phyloP scores from a whole-genome alignment of 1,140 invertebrate genomes.

The Cotesia typhae region DNA sequence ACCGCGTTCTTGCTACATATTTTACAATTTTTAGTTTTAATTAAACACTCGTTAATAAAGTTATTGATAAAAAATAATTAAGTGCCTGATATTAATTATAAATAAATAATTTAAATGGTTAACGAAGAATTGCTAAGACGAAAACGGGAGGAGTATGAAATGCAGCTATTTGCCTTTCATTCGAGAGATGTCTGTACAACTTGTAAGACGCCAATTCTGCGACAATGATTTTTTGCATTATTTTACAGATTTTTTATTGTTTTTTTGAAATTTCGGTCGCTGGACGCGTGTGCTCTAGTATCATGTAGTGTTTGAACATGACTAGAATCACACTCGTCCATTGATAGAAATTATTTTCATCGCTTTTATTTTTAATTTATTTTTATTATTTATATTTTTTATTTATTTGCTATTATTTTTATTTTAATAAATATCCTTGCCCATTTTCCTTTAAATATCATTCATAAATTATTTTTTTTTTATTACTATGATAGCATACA shows the following conservation, averaged over 20 bases:
- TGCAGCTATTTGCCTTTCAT: conserved; percentile 59
- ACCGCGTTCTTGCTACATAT: background rate
- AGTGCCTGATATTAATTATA: background rate
- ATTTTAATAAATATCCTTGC: conserved; percentile 30
- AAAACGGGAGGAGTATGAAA: conserved; percentile 58
- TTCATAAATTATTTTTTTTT: conserved; percentile 20
- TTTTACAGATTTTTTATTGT: conserved; percentile 25
- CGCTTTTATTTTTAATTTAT: conserved; percentile 21
- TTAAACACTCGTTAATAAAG: background rate
- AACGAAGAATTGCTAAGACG: conserved; percentile 44
- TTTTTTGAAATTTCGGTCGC: conserved; percentile 42
- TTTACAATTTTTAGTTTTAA: background rate
- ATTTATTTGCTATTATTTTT: conserved; percentile 24
- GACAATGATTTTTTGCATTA: conserved; percentile 15
- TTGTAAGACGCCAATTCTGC: conserved; percentile 51
- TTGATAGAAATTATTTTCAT: conserved; percentile 49
- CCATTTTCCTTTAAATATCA: conserved; percentile 7
- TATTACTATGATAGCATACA: conserved; percentile 17
- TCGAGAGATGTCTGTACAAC: conserved; percentile 51
- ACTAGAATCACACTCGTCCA: conserved; percentile 64
- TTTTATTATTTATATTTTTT: background rate
- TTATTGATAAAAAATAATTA: background rate
- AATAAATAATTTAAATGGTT: conserved; percentile 39
- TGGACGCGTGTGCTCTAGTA: conserved; percentile 59
- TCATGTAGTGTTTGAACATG: conserved; percentile 58